These are phyloP conservation scores for Microctenopoma stevenorrisi DNA, from an alignment of 2,797 vertebrate species.

Conservation along the genomic window DNA sequence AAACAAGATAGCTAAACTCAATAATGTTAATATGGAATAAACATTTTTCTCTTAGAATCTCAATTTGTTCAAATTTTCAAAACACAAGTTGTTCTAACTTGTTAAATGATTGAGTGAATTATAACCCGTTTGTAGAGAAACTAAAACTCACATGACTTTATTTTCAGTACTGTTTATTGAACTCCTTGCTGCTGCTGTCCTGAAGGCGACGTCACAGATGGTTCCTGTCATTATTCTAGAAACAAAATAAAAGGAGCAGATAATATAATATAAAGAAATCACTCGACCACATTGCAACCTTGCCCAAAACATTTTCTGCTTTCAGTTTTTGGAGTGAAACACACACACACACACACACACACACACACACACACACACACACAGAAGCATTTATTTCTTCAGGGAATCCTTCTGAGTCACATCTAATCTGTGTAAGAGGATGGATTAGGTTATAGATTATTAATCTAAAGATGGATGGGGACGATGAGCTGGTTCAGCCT, in stretches of 20 bases:
- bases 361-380: background rate
- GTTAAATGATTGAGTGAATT: no score
- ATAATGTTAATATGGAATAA: no score
- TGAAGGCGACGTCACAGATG: background rate
- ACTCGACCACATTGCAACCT: background rate
- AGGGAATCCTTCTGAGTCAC: conserved; percentile 28
- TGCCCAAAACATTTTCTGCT: background rate
- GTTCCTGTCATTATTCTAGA: conserved; percentile 1
- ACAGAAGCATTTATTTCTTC: conserved; percentile 29
- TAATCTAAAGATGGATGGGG: conserved; percentile 62
- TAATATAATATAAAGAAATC: background rate
- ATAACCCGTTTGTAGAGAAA: no score
- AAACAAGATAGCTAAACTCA: no score
- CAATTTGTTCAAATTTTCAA: no score
- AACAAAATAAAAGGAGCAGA: background rate
- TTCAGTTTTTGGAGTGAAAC: conserved; percentile 20
- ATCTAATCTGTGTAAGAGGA: conserved; percentile 54
- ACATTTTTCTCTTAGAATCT: no score
- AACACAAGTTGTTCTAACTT: no score
- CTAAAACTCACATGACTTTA: no score
- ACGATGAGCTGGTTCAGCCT: conserved; percentile 20
- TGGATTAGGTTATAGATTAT: conserved; percentile 69
- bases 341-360: conserved; percentile 4
- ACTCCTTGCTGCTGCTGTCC: conserved; percentile 6
- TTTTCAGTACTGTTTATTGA: conserved; percentile 3